Evolutionary conservation across 2,797 vertebrate species (phyloP).

Genomic region (Trichosurus vulpecula): DNA sequence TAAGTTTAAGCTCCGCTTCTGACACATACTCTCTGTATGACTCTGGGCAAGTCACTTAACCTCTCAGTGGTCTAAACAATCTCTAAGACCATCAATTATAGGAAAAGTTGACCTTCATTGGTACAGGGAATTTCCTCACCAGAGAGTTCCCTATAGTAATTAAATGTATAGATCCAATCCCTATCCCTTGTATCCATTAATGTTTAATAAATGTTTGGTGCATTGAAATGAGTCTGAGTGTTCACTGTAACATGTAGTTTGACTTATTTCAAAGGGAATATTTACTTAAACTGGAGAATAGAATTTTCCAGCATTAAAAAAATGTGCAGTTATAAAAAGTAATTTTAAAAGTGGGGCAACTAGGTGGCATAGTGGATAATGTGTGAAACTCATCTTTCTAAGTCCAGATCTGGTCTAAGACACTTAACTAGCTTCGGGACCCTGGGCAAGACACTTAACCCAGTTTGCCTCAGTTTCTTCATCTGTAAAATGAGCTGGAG

Average conservation of each 20-base stretch:
- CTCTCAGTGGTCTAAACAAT: background rate
- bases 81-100: background rate
- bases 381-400: background rate
- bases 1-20: background rate
- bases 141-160: background rate
- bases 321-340: background rate
- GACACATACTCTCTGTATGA: background rate
- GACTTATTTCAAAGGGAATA: background rate
- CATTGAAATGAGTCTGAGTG: background rate
- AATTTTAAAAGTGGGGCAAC: background rate
- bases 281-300: background rate
- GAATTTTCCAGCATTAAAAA: background rate
- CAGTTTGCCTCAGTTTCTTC: background rate
- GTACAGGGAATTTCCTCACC: background rate
- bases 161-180: background rate
- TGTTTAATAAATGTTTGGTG: background rate
- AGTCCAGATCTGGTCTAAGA: background rate
- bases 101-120: background rate
- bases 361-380: background rate
- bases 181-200: background rate
- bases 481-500: background rate
- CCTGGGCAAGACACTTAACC: background rate
- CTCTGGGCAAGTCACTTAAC: background rate
- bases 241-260: background rate
- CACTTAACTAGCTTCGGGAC: background rate